Evolutionary conservation across 2,888 invertebrate species (phyloP).

Genomic region (Bembecia ichneumoniformis): DNA sequence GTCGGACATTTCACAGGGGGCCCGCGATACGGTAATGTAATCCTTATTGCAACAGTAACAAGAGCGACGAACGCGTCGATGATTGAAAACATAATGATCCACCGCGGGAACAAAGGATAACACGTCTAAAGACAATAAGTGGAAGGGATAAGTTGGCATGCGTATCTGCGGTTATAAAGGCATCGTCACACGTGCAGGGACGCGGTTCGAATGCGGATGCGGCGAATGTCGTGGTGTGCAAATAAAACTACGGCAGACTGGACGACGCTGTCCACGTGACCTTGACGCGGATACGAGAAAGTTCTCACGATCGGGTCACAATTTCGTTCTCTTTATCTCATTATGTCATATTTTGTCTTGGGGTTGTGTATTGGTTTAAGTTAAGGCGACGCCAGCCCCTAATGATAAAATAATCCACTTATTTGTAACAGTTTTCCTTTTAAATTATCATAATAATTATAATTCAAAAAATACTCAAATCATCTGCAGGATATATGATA

Average conservation of each 20-base stretch:
- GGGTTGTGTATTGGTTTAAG: too few relatives aligned
- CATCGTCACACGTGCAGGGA: slow-evolving; percentile 40
- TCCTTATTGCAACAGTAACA: slow-evolving; percentile 42
- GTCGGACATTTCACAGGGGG: slow-evolving; percentile 66
- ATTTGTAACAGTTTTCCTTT: too few relatives aligned
- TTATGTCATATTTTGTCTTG: too few relatives aligned
- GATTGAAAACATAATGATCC: slow-evolving; percentile 55
- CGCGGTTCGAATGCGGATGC: slow-evolving; percentile 52
- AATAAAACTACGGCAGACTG: slow-evolving; percentile 56
- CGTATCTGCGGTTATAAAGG: slow-evolving; percentile 35
- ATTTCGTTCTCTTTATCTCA: neutral
- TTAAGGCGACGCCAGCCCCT: too few relatives aligned
- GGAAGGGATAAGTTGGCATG: slow-evolving; percentile 58
- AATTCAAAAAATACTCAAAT: too few relatives aligned
- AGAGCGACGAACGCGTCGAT: slow-evolving; percentile 34
- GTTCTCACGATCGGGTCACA: slow-evolving; percentile 37
- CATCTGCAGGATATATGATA: too few relatives aligned
- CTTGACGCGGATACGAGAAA: slow-evolving; percentile 38
- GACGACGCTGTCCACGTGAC: slow-evolving; percentile 51
- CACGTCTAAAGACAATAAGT: slow-evolving; percentile 57
- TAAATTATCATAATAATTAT: too few relatives aligned
- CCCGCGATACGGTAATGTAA: slow-evolving; percentile 42
- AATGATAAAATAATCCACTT: too few relatives aligned
- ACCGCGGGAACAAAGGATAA: slow-evolving; percentile 57
- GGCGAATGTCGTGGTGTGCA: slow-evolving; percentile 36